phyloP scores from a whole-genome alignment of 2,888 invertebrate species.

The Diplolepis rosae region DNA sequence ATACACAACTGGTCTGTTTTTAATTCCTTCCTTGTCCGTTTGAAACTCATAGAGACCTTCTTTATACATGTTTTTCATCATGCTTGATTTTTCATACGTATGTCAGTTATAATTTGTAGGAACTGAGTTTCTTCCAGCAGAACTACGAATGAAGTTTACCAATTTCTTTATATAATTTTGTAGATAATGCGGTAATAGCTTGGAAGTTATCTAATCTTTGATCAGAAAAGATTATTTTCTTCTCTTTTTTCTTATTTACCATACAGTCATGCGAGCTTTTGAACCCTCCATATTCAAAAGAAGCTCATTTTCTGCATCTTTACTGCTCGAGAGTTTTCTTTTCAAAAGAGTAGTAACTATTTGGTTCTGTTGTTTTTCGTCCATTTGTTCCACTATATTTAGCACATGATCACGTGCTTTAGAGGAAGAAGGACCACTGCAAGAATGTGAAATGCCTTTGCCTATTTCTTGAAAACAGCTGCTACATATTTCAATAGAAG shows the following conservation, averaged over 20 bases:
- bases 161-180: slow-evolving; percentile 20
- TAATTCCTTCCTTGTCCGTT: too few species aligned
- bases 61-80: too few species aligned
- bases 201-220: slow-evolving; percentile 26
- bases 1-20: slow-evolving; percentile 24
- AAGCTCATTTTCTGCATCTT: slow-evolving; percentile 2
- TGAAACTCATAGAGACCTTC: too few species aligned
- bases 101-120: too few species aligned
- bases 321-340: background rate
- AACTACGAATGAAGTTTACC: too few species aligned
- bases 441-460: slow-evolving; percentile 25
- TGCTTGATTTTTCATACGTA: slow-evolving; percentile 23
- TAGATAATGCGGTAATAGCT: slow-evolving; percentile 17
- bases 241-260: background rate
- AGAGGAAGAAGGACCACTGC: slow-evolving; percentile 15
- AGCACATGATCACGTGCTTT: slow-evolving; percentile 12
- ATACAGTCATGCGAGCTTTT: slow-evolving; percentile 8
- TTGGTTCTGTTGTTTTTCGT: background rate
- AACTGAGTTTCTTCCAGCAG: too few species aligned
- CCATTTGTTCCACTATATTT: slow-evolving; percentile 5
- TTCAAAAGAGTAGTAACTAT: slow-evolving; percentile 15
- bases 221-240: slow-evolving; percentile 1
- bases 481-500: background rate
- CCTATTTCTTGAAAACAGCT: slow-evolving; percentile 20
- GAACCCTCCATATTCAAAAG: background rate